Evolutionary conservation across 2,888 invertebrate genomes (phyloP), one percentile per base, ranked within the genome.

Genomic region (Pherbina coryleti): DNA sequence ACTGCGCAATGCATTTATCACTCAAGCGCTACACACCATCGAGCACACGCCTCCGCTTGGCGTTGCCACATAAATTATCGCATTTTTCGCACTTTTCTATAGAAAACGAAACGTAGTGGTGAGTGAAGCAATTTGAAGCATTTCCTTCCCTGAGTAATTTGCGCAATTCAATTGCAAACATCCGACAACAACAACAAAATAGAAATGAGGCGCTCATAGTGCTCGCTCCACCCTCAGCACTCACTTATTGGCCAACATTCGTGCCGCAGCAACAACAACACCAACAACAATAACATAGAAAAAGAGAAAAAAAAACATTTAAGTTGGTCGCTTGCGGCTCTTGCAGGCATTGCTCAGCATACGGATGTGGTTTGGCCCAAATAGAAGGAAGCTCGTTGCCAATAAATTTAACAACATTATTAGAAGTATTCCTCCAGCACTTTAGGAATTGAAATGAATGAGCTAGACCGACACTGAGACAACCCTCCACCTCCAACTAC

Each of bases 141-240:
- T 75, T 75, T 75, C 75, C 75, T 67, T 75, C 75, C 67, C 37
- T 75, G 55, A 75, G 75, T 75, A 75, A 75, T 74, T 60, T 75
- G 67, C 67, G 67, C 67, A 67, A 75, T 66, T 75, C 67, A 75
- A 75, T 75, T 67, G 75, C 53, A 75, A 75, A 75, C 75, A 75
- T 75, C 75, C 75, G 75, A n/a, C 34, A 17, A 5, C 66, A 75
- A n/a, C 19, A 64, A 66, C 53, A 51, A n/a, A 25, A 17, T 4
- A 49, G 2, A 22, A 22, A 9, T 1, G 2, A 44, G 57, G 14
- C 73, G 49, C 44, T 64, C 44, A 17, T 2, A 57, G 2, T 62
- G 22, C 44, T 19, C n/a, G 17, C 44, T 37, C 1, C 55, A 71
- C 28, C 34, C n/a, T 19, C 55, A 57, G 2, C 70, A 69, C 69